These are phyloP conservation scores for Montipora capricornis DNA, from an alignment of 64 coral and sea anemone species.

Conservation along the genomic window DNA sequence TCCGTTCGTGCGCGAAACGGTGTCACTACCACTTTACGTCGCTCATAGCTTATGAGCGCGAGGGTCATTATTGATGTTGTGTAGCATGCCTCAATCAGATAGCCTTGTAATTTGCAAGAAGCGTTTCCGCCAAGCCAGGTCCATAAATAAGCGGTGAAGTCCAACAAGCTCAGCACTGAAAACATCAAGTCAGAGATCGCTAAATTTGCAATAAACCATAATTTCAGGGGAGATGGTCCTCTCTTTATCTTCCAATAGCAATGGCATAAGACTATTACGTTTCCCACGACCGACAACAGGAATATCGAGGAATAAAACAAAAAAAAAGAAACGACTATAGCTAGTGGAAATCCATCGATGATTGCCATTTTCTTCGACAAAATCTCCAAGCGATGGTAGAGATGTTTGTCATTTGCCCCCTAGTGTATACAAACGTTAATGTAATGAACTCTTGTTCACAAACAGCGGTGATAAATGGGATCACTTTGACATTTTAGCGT, in stretches of 20 bases:
- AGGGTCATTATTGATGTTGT: slow-evolving; percentile 52
- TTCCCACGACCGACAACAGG: too few relatives aligned
- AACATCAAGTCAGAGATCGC: slow-evolving; percentile 47
- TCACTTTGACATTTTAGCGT: too few relatives aligned
- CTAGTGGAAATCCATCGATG: too few relatives aligned
- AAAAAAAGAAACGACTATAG: neutral
- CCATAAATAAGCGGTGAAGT: slow-evolving; percentile 5
- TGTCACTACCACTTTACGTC: neutral
- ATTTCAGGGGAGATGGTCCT: neutral
- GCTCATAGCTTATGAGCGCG: slow-evolving; percentile 31
- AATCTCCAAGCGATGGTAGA: too few relatives aligned
- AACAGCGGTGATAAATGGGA: too few relatives aligned
- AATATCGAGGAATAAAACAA: too few relatives aligned
- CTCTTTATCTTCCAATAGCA: slow-evolving; percentile 21
- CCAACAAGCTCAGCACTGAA: slow-evolving; percentile 32
- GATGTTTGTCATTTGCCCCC: too few relatives aligned
- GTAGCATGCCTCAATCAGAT: slow-evolving; percentile 53
- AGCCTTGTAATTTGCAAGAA: slow-evolving; percentile 44
- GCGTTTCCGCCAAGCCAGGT: slow-evolving; percentile 61
- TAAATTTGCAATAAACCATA: slow-evolving; percentile 62
- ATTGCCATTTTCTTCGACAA: too few relatives aligned
- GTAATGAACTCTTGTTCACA: too few relatives aligned
- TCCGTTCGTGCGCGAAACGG: neutral
- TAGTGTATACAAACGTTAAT: too few relatives aligned
- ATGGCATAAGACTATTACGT: neutral